Percentiles rank a stretch among this genome's conserved stretches.
phyloP scores from a whole-genome alignment of 2,113 vertebrate genomes.

The human region GRCh38 chr5:114755501-114756000 shows the following conservation, averaged over 20 bases:
- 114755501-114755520: neutral
- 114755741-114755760: neutral
- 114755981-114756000: neutral
- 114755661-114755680: neutral
- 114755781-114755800: neutral
- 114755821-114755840: neutral
- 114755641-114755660: neutral
- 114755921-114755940: neutral
- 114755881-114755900: neutral
- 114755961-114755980: neutral
- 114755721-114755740: neutral
- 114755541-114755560: neutral
- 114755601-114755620: neutral
- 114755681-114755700: neutral
- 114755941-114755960: neutral
- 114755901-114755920: neutral
- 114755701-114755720: neutral
- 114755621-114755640: neutral
- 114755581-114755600: neutral
- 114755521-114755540: neutral
- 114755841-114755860: neutral
- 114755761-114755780: neutral
- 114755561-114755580: neutral
- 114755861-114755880: neutral
- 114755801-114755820: neutral